A percentile compares a stretch with the other conserved stretches of the same genome.
Evolutionary conservation across 2,113 vertebrate genomes (phyloP).

Genomic region (Neoarius graeffei): DNA sequence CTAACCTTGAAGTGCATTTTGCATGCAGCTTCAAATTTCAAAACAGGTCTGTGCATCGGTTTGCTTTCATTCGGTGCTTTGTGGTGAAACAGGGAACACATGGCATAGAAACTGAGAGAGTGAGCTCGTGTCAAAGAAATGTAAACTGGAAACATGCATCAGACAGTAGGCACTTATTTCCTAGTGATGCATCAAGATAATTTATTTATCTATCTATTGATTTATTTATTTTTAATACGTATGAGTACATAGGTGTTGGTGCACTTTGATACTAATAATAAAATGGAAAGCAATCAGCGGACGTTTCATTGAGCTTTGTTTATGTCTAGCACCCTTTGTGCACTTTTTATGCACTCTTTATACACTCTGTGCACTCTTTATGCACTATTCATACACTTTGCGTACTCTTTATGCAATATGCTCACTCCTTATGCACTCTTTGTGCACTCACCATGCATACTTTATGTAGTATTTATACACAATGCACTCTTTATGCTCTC

Average conservation of each 20-base stretch:
- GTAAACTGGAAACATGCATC: not conserved
- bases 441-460: no score
- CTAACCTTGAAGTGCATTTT: not conserved
- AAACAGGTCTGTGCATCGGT: not conserved
- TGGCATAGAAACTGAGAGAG: no score
- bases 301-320: not conserved
- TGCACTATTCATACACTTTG: no score
- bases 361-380: no score
- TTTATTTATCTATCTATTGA: no score
- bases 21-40: constrained; percentile 7
- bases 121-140: not conserved
- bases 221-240: no score
- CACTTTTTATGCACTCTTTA: no score
- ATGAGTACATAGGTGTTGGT: not conserved
- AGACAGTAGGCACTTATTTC: not conserved
- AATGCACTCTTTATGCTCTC: no score
- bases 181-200: not conserved
- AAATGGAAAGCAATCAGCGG: not conserved
- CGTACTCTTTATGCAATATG: no score
- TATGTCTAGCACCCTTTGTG: no score
- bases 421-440: no score
- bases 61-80: not conserved
- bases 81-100: not conserved
- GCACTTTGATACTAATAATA: not conserved
- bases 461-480: no score